Conservation (phyloP, 2,797 vertebrate genomes). For the Smutsia temminckii region DNA sequence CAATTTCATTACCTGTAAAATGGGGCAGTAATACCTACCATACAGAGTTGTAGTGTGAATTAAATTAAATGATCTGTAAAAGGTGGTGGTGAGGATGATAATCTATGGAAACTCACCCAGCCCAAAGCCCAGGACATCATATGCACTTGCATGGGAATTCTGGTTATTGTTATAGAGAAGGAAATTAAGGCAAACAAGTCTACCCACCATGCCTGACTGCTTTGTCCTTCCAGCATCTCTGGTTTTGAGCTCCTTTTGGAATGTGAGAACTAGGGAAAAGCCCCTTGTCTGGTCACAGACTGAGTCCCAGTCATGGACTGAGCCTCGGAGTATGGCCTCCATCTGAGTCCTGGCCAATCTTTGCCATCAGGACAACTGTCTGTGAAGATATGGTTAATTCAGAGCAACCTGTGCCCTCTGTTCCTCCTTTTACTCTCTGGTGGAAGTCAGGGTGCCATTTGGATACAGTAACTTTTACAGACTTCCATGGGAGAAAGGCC, state of each 20-base stretch:
- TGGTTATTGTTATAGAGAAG: background rate
- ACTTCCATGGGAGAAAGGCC: background rate
- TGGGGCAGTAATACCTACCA: background rate
- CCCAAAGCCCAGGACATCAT: background rate
- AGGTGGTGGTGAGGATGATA: background rate
- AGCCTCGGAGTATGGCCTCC: background rate
- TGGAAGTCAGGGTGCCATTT: background rate
- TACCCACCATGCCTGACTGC: background rate
- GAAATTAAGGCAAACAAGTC: background rate
- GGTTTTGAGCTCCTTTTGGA: background rate
- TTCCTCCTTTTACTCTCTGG: background rate
- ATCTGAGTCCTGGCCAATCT: background rate
- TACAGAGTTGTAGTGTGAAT: background rate
- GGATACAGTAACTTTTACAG: background rate
- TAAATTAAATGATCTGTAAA: slow-evolving; percentile 37
- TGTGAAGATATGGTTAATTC: background rate
- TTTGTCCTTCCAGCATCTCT: background rate
- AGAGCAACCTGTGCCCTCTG: background rate
- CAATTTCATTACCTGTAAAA: slow-evolving; percentile 36
- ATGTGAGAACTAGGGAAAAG: background rate
- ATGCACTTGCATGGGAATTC: background rate
- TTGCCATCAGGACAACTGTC: background rate
- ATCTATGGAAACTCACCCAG: background rate
- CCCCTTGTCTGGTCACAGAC: background rate
- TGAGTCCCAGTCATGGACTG: background rate